A percentile compares a stretch with the other conserved stretches of the same genome.
Conservation (phyloP, 2,797 vertebrate genomes). For the Myotis daubentonii region DNA sequence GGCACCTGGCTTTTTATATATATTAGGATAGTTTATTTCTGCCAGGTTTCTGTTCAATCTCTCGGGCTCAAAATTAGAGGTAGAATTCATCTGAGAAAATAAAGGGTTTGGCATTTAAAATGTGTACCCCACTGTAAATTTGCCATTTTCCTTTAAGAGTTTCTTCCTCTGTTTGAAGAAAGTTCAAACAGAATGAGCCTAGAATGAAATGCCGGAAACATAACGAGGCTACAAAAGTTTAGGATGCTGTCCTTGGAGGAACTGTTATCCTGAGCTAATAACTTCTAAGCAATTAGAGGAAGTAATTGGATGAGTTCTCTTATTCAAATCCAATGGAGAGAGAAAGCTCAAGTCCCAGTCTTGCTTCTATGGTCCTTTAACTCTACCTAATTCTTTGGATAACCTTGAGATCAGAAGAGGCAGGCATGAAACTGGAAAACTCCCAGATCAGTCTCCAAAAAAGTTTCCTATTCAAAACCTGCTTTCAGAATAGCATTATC, state of each 20-base stretch:
- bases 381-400: constrained; percentile 70
- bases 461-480: constrained; percentile 69
- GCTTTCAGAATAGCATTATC: constrained; percentile 68
- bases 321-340: constrained; percentile 39
- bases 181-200: background rate
- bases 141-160: background rate
- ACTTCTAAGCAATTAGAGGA: constrained; percentile 35
- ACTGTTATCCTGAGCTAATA: background rate
- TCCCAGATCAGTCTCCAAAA: constrained; percentile 62
- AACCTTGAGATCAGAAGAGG: constrained; percentile 78
- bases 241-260: background rate
- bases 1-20: too few species aligned
- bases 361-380: constrained; percentile 61
- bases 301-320: constrained; percentile 32
- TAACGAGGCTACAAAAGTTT: constrained; percentile 3
- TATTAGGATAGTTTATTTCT: background rate
- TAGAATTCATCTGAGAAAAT: constrained; percentile 19
- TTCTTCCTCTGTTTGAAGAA: background rate
- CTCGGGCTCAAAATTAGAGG: background rate
- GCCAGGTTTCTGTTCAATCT: background rate
- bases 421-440: constrained; percentile 66
- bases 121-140: background rate
- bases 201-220: constrained; percentile 36
- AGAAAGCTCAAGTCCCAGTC: background rate
- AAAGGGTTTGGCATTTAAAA: constrained; percentile 27